Base-by-base conservation (phyloP, 2,888 invertebrate genomes). In the Octodonta nipae region DNA sequence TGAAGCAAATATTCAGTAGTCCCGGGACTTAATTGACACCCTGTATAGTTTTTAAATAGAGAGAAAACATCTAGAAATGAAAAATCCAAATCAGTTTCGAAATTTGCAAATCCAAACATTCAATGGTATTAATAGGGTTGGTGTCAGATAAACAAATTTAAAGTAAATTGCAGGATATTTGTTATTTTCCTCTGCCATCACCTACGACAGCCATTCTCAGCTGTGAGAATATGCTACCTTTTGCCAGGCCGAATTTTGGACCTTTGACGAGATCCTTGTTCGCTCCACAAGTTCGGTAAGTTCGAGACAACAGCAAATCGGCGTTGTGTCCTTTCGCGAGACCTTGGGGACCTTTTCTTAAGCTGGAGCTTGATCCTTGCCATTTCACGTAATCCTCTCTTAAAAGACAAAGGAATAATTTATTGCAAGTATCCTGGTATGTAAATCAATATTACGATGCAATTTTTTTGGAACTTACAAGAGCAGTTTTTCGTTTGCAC, bases 351-450 rank as follows among this genome's bases (percentile, higher is more conserved):
- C 72, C 73, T 14, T 60, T 58, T 5, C 69, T 60, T 10, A 77
- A 59, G 29, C 68, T 69, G 0, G 75, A 73, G 58, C 85, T 78
- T 0, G 84, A 78, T 1, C 86, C 86, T 43, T 78, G 78, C 85
- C 86, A 86, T 3, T 83, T 75, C 29, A 84, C 70, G 53, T 87
- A 87, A 52, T 86, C 84, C 40, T 75, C 75, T 36, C 85, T 86
- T 29, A 27, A 41, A 37, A 12, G 15, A 33, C 30, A 14, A 32
- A 28, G 24, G 8, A 30, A 32, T 26, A 20, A 15, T 28, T 5
- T n/a, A n/a, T n/a, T n/a, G n/a, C n/a, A n/a, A n/a, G n/a, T n/a
- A n/a, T n/a, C n/a, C n/a, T n/a, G n/a, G n/a, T n/a, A n/a, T n/a
- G n/a, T n/a, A n/a, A n/a, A n/a, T n/a, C n/a, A n/a, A n/a, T n/a